Evolutionary conservation across 2,113 vertebrate genomes (phyloP), one percentile per base, ranked within the genome.

Genomic region (Festucalex cinctus): DNA sequence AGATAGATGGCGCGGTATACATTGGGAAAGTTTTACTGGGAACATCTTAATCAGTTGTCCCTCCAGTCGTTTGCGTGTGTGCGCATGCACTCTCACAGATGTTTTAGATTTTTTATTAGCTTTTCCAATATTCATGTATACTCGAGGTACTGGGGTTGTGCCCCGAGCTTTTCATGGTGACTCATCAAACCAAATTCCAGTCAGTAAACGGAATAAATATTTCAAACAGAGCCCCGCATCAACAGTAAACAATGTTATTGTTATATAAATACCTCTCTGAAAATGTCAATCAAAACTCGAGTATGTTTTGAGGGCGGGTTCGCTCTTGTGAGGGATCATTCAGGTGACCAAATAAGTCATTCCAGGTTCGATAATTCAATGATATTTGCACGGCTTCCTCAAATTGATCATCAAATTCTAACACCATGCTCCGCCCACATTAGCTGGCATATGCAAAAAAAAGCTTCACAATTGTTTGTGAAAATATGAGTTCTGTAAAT

Each of bases 51-150:
- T 26, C 13, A 54, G 51, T 54, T 24, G 22, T 54, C 9, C 6
- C 8, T 49, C 19, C 48, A 49, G 48, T 49, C 2, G 48, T 49
- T 9, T n/a, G 48, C n/a, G 48, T n/a, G 20, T 51, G 48, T 9
- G 51, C 3, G n/a, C 12, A 22, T 26, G 51, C 51, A 54, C n/a
- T 54, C 51, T 54, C 51, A 12, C 51, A 54, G 22, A 26, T 26
- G 22, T 54, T 13, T 24, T 54, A 26, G 24, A 54, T 54, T 54
- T 54, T 24, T 54, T n/a, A 54, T 24, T 54, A 24, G 51, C 51
- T 54, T 26, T 54, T 54, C 51, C 51, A 54, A 54, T 54, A 54
- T 54, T 24, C 22, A 54, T 54, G 22, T 54, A 54, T 54, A 54
- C 51, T 26, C 10, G 9, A 54, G 51, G 22, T 54, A n/a, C n/a